phyloP scores from a whole-genome alignment of 2,888 invertebrate species.

The Tachina grossa region DNA sequence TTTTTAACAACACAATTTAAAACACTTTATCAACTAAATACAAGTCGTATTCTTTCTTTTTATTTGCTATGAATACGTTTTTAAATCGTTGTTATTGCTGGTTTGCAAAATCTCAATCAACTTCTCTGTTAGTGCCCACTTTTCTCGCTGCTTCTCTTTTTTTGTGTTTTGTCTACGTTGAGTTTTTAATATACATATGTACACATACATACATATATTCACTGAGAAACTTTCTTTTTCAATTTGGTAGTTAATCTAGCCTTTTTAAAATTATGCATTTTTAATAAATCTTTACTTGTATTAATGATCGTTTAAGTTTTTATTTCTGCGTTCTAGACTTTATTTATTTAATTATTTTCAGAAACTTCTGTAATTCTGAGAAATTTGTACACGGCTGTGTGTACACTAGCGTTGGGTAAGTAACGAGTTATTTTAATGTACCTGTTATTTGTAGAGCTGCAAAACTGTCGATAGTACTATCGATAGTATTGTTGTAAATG shows the following conservation, averaged over 20 bases:
- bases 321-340: not conserved
- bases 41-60: not conserved
- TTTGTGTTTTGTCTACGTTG: slow-evolving; percentile 66
- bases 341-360: slow-evolving; percentile 14
- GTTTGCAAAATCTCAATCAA: slow-evolving; percentile 28
- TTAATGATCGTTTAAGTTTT: not conserved
- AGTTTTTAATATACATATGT: slow-evolving; percentile 39
- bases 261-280: slow-evolving; percentile 1
- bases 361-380: slow-evolving; percentile 39
- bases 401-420: slow-evolving; percentile 47
- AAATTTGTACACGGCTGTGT: slow-evolving; percentile 46
- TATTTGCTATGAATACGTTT: not conserved
- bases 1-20: slow-evolving; percentile 33
- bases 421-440: slow-evolving; percentile 37
- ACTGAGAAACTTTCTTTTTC: not conserved
- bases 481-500: too few relatives aligned
- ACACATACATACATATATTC: not conserved
- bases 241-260: not conserved
- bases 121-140: slow-evolving; percentile 17
- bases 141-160: slow-evolving; percentile 15
- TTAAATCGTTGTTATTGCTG: not conserved
- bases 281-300: not conserved
- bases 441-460: slow-evolving; percentile 15
- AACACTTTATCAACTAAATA: not conserved
- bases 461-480: too few relatives aligned